Evolutionary conservation across 2,888 invertebrate genomes (phyloP).

Genomic region (Xestia sexstrigata): DNA sequence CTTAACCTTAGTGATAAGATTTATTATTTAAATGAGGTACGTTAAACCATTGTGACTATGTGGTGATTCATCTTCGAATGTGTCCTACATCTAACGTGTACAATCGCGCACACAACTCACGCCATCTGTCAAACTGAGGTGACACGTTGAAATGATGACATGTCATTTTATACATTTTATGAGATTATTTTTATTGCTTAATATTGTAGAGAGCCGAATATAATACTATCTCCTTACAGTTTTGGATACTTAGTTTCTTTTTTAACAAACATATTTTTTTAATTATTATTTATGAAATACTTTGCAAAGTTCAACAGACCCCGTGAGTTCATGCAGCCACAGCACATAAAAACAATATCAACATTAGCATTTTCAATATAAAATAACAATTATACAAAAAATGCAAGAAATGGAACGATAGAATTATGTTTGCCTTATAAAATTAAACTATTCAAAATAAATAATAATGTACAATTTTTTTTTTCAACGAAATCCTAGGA

Average conservation of each 20-base stretch:
- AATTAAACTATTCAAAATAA: slow-evolving; percentile 82
- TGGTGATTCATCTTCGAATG: slow-evolving; percentile 77
- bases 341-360: slow-evolving; percentile 81
- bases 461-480: slow-evolving; percentile 80
- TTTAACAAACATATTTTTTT: not conserved
- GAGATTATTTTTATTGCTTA: slow-evolving; percentile 8
- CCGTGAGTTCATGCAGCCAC: slow-evolving; percentile 56
- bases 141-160: slow-evolving; percentile 32
- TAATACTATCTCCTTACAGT: not conserved
- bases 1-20: slow-evolving; percentile 82
- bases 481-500: slow-evolving; percentile 87
- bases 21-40: slow-evolving; percentile 89
- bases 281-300: not conserved
- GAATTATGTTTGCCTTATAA: slow-evolving; percentile 74
- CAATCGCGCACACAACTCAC: slow-evolving; percentile 70
- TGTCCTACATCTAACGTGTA: slow-evolving; percentile 70
- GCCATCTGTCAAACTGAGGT: slow-evolving; percentile 66
- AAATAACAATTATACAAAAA: slow-evolving; percentile 89
- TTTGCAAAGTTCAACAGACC: slow-evolving; percentile 57
- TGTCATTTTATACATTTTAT: slow-evolving; percentile 20
- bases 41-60: slow-evolving; percentile 89
- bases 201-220: slow-evolving; percentile 8
- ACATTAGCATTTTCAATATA: slow-evolving; percentile 84
- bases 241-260: not conserved
- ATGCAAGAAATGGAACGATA: slow-evolving; percentile 89